These are phyloP conservation scores for Reticulitermes lucifugus DNA, from an alignment of 2,888 invertebrate genomes.

Conservation along the genomic window DNA sequence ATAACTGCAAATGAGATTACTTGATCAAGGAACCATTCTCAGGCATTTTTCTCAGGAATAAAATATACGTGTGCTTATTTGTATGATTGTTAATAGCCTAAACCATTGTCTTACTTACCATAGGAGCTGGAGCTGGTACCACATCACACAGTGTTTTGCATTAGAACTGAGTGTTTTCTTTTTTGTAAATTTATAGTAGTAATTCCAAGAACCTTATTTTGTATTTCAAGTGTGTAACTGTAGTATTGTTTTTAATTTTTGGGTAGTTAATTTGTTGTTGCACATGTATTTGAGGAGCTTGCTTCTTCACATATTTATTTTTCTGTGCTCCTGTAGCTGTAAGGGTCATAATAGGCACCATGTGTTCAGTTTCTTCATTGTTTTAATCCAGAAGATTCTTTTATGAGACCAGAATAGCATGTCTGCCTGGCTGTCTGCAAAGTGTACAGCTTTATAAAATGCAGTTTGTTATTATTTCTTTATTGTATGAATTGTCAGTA, in stretches of 20 bases:
- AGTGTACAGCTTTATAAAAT: too few species aligned
- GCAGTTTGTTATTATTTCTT: too few species aligned
- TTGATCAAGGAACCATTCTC: conserved; percentile 30
- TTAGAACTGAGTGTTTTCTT: too few species aligned
- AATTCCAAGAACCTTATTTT: too few species aligned
- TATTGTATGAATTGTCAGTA: too few species aligned
- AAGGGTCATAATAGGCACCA: background rate
- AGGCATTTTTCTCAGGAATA: conserved; percentile 39
- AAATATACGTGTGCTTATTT: background rate
- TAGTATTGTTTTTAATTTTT: background rate
- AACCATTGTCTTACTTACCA: background rate
- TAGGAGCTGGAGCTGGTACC: background rate
- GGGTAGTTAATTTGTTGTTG: background rate
- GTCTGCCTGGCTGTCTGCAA: background rate
- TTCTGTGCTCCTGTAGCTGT: background rate
- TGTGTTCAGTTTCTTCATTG: background rate
- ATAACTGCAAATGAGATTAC: conserved; percentile 24
- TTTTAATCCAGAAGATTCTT: background rate
- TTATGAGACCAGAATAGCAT: background rate
- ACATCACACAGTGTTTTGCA: background rate
- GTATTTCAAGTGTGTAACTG: background rate
- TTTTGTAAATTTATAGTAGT: too few species aligned
- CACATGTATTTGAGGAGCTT: background rate
- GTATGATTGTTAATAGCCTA: conserved; percentile 23
- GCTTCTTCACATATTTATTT: background rate